Evolutionary conservation across 2,113 vertebrate species (phyloP), one percentile per base, ranked within the genome.

Genomic region (Tachycineta bicolor): DNA sequence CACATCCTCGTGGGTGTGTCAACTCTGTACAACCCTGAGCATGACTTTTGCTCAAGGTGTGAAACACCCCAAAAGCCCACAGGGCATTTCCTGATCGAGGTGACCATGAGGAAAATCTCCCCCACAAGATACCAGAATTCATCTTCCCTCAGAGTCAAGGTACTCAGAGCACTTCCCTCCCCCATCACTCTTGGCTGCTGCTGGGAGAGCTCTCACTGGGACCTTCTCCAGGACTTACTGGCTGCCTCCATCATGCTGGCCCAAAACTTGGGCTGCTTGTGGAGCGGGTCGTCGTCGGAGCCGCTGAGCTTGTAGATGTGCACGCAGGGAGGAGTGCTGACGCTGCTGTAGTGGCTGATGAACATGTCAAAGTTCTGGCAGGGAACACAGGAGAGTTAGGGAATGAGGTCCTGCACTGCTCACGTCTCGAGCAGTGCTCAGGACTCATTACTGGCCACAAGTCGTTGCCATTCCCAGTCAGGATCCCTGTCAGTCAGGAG

Each of bases 211-310:
- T 2, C 10, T 15, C 43, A 23, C 1, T 6, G 22, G n/a, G 33
- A 28, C 0, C 0, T 33, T n/a, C 67, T 19, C 11, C 17, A 6
- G 76, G 14, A 96, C 98, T 98, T 97, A 99, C 99, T 99, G 98
- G 99, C 98, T 5, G 99, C 98, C 93, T 99, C 99, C 99, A 99
- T 99, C 99, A 99, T 99, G 97, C 99, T 99, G 87, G 99, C 99
- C 99, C 99, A 99, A 87, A 99, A 99, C 55, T 99, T 99, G 3
- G 99, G 99, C 62, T 98, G 98, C 95, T 98, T 98, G 97, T 99
- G 99, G 50, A 99, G 97, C 0, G 99, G 98, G 95, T 99, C 98
- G 0, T 98, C 98, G 0, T 99, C 99, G 0, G 98, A 93, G 89
- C 98, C 98, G 3, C 96, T 98, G 96, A 99, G 98, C 95, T 99